Percentiles rank a stretch among this genome's conserved stretches.
These are phyloP conservation scores for Aphelocoma californica DNA, from an alignment of 2,797 vertebrate species.

Conservation along the genomic window DNA sequence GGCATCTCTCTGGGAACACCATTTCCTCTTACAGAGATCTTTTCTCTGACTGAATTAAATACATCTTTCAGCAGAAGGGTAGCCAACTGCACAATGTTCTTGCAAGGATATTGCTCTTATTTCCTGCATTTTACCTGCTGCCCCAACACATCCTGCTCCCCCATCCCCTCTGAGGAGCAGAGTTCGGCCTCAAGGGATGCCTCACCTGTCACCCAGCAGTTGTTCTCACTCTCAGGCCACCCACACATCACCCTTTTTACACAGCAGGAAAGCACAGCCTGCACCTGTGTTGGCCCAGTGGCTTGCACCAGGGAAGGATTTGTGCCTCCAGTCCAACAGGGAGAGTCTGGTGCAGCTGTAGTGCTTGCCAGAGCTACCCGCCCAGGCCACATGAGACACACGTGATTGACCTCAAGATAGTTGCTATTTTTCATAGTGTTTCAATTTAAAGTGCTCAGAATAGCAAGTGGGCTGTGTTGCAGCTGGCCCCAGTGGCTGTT, in stretches of 20 bases:
- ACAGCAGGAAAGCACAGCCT: not conserved
- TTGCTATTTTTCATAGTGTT: not conserved
- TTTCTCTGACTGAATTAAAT: not conserved
- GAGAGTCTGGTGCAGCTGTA: fast-evolving
- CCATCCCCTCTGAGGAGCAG: not conserved
- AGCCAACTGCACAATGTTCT: not conserved
- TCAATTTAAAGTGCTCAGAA: not conserved
- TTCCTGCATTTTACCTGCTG: not conserved
- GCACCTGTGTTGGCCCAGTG: not conserved
- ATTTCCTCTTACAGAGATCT: not conserved
- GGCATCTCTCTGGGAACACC: not conserved
- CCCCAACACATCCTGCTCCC: not conserved
- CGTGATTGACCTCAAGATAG: not conserved
- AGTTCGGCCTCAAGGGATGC: not conserved
- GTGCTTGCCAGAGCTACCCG: fast-evolving
- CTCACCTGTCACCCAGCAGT: not conserved
- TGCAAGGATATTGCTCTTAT: not conserved
- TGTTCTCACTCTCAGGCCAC: not conserved
- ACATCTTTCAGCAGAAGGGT: not conserved
- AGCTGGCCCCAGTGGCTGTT: not conserved
- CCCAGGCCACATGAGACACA: not conserved
- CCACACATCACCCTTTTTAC: not conserved
- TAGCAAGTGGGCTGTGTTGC: not conserved
- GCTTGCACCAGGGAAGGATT: not conserved
- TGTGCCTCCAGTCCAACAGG: fast-evolving